Evolutionary conservation across 1,140 invertebrate genomes (phyloP).

Genomic region (Diorhabda elongata): DNA sequence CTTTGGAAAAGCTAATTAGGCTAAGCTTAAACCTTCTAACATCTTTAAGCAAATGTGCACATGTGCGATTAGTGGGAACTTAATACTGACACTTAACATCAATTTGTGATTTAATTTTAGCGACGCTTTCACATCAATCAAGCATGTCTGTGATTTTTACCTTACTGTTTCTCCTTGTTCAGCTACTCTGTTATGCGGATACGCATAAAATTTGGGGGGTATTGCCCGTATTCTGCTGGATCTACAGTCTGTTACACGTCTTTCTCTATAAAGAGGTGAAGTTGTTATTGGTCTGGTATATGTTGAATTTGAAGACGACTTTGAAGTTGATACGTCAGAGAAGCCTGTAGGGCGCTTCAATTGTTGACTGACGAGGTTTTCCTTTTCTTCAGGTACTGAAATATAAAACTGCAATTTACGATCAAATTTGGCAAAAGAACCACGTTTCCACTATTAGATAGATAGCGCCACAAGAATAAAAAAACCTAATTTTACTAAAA

Average conservation of each 20-base stretch:
- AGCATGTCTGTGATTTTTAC: neutral
- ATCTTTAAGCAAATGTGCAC: too few relatives aligned
- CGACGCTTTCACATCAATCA: too few relatives aligned
- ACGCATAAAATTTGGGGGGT: slow-evolving; percentile 80
- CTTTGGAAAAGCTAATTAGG: too few relatives aligned
- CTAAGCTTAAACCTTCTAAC: too few relatives aligned
- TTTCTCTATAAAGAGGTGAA: slow-evolving; percentile 47
- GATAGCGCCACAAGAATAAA: too few relatives aligned
- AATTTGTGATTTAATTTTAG: too few relatives aligned
- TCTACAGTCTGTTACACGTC: neutral
- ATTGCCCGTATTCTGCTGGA: slow-evolving; percentile 34
- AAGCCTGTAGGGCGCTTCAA: slow-evolving; percentile 59
- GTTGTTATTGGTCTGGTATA: slow-evolving; percentile 56
- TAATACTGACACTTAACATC: too few relatives aligned
- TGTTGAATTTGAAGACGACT: slow-evolving; percentile 58
- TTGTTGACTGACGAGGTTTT: slow-evolving; percentile 65
- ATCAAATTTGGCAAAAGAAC: too few relatives aligned
- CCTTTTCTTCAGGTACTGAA: slow-evolving; percentile 75
- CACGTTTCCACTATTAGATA: too few relatives aligned
- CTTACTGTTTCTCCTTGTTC: slow-evolving; percentile 74
- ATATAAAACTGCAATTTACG: slow-evolving; percentile 7
- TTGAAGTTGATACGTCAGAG: slow-evolving; percentile 65
- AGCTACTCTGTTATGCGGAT: slow-evolving; percentile 78
- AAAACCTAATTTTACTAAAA: too few relatives aligned
- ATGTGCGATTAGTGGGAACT: too few relatives aligned